These are phyloP conservation scores for Dascillus cervinus DNA, from an alignment of 2,888 invertebrate species.

Conservation along the genomic window DNA sequence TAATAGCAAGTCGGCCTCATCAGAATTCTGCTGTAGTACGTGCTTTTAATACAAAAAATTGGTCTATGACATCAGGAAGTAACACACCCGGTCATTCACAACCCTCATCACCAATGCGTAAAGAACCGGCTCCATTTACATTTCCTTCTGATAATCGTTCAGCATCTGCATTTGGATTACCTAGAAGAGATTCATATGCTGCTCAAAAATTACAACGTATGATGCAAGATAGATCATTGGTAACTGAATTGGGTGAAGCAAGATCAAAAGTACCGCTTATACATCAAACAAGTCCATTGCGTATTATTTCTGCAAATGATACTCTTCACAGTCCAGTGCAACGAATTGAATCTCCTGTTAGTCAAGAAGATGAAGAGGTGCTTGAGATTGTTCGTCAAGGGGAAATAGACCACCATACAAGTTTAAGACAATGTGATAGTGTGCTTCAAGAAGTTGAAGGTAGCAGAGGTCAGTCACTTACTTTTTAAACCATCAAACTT, in stretches of 20 bases:
- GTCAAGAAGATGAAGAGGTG: conserved; percentile 48
- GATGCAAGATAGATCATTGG: conserved; percentile 44
- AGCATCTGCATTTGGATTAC: conserved; percentile 25
- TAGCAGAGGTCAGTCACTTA: conserved; percentile 12
- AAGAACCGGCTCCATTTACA: conserved; percentile 52
- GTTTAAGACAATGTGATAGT: conserved; percentile 38
- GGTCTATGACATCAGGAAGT: conserved; percentile 33
- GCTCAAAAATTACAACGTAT: conserved; percentile 44
- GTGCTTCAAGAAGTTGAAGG: conserved; percentile 31
- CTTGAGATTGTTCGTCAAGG: conserved; percentile 46
- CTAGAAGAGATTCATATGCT: conserved; percentile 28
- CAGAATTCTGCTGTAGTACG: conserved; percentile 59
- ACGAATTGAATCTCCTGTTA: conserved; percentile 35
- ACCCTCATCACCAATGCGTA: conserved; percentile 63
- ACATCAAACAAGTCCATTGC: conserved; percentile 33
- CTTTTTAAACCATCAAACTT: conserved; percentile 12
- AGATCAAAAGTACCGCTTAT: conserved; percentile 11
- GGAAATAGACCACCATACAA: conserved; percentile 22
- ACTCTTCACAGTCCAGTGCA: conserved; percentile 34
- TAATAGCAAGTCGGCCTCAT: conserved; percentile 38
- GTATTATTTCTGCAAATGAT: conserved; percentile 33
- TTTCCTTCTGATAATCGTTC: conserved; percentile 31
- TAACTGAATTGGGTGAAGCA: conserved; percentile 16
- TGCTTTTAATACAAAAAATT: conserved; percentile 43
- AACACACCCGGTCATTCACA: conserved; percentile 49